A percentile compares a stretch with the other conserved stretches of the same genome.
Evolutionary conservation across 2,797 vertebrate species (phyloP).

Genomic region (Loris lydekkerianus): DNA sequence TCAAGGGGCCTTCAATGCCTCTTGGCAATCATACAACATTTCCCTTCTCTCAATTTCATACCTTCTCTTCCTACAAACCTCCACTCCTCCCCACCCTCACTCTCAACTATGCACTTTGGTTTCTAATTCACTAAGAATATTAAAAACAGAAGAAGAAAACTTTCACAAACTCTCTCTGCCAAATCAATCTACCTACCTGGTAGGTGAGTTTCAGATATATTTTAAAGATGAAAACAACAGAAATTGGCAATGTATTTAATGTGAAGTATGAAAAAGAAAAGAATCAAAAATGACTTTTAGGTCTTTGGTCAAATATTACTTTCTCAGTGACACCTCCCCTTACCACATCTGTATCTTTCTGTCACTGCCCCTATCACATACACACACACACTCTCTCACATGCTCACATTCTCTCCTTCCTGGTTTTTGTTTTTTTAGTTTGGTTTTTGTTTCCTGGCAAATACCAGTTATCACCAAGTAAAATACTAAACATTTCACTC

Average conservation of each 20-base stretch:
- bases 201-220: neutral
- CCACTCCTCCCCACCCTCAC: neutral
- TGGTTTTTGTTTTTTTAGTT: neutral
- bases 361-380: no score
- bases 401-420: neutral
- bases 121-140: slow-evolving; percentile 32
- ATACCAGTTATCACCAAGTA: neutral
- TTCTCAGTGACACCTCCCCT: neutral
- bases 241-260: neutral
- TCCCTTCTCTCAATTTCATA: neutral
- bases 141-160: slow-evolving; percentile 32
- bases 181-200: slow-evolving; percentile 24
- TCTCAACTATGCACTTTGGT: slow-evolving; percentile 9
- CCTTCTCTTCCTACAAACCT: slow-evolving; percentile 1
- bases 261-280: neutral
- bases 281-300: slow-evolving; percentile 7
- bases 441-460: neutral
- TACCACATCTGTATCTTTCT: neutral
- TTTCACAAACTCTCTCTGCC: neutral
- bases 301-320: slow-evolving; percentile 20
- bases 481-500: slow-evolving; percentile 41
- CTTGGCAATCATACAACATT: neutral
- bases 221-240: slow-evolving; percentile 46
- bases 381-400: neutral
- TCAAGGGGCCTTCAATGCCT: neutral